phyloP scores from a whole-genome alignment of 2,888 invertebrate species.

The Epinotia ramella region DNA sequence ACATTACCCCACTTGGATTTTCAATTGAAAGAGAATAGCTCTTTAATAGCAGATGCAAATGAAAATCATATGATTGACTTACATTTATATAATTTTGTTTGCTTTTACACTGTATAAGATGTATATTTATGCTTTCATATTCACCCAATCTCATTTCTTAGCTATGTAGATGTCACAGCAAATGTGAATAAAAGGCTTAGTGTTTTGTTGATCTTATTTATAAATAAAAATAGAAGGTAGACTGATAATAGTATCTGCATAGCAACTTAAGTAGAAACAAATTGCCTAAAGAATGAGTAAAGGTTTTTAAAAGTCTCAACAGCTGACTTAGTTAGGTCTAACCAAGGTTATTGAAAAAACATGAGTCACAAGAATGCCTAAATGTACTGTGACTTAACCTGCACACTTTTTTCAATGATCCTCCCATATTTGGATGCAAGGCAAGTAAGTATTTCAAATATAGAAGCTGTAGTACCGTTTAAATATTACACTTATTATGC shows the following conservation, averaged over 20 bases:
- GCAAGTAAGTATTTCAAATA: slow-evolving; percentile 37
- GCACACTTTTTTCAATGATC: slow-evolving; percentile 21
- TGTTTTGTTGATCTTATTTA: background rate
- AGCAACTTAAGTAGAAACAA: background rate
- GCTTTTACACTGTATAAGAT: background rate
- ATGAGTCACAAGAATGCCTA: slow-evolving; percentile 36
- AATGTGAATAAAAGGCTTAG: background rate
- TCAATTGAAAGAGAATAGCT: background rate
- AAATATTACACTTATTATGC: slow-evolving; percentile 44
- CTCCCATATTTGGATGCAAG: slow-evolving; percentile 32
- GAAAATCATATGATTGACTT: background rate
- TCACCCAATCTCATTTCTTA: background rate
- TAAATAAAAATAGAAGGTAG: slow-evolving; percentile 7
- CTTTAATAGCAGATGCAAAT: background rate
- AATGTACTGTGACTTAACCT: slow-evolving; percentile 29
- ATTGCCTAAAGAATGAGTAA: background rate
- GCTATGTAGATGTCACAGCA: background rate
- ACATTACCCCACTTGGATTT: background rate
- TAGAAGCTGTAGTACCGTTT: slow-evolving; percentile 29
- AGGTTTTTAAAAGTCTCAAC: slow-evolving; percentile 17
- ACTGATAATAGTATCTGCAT: background rate
- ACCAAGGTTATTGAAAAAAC: slow-evolving; percentile 25
- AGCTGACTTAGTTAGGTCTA: slow-evolving; percentile 11
- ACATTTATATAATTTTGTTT: background rate
- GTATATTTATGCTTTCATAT: background rate